These are phyloP conservation scores for Numenius phaeopus DNA, from an alignment of 2,797 vertebrate genomes.

Conservation along the genomic window DNA sequence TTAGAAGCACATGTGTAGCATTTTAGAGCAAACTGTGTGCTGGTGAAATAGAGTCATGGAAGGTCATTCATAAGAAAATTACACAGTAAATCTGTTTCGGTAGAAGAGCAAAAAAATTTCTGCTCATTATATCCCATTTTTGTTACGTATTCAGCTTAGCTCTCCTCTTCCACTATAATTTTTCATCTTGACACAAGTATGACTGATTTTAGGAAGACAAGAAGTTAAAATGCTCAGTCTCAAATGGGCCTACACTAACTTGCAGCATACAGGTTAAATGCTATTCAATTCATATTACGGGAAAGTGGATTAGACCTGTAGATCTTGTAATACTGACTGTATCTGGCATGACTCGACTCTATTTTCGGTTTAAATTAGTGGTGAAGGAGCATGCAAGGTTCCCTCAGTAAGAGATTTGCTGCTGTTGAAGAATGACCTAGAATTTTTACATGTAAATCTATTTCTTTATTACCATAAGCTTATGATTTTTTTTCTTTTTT, in stretches of 20 bases:
- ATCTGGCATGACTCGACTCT: not conserved
- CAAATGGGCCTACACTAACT: not conserved
- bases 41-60: not conserved
- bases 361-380: not conserved
- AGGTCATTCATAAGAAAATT: not conserved
- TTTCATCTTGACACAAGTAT: not conserved
- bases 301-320: not conserved
- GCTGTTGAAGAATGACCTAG: not conserved
- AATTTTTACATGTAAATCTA: conserved; percentile 1
- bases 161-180: not conserved
- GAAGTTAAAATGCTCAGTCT: not conserved
- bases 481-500: not conserved
- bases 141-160: not conserved
- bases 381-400: not conserved
- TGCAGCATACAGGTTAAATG: not conserved
- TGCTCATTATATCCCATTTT: not conserved
- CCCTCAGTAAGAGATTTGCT: not conserved
- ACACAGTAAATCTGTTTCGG: not conserved
- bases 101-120: not conserved
- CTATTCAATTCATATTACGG: not conserved
- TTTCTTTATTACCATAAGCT: not conserved
- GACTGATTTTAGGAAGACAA: not conserved
- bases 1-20: not conserved
- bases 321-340: not conserved
- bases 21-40: not conserved